Percentiles rank a stretch among this genome's conserved stretches.
Conservation (phyloP, 2,113 vertebrate species). For the Nyctibius bracteatus region DNA sequence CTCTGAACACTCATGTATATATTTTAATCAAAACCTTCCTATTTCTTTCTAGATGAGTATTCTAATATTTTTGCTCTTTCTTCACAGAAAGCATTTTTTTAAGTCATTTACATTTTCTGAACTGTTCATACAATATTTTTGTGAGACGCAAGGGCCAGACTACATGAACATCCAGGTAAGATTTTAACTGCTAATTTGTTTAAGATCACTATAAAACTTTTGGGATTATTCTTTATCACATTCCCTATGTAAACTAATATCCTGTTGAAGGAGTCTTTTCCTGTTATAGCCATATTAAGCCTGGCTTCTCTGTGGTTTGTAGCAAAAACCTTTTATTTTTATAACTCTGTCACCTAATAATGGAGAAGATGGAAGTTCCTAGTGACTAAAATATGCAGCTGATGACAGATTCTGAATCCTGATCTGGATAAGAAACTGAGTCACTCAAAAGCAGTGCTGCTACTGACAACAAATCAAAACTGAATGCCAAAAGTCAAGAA, state of each 20-base stretch:
- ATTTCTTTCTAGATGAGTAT: not conserved
- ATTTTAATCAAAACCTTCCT: not conserved
- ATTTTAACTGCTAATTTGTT: not conserved
- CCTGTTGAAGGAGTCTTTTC: not conserved
- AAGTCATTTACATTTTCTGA: not conserved
- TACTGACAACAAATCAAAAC: not conserved
- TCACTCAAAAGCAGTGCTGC: not conserved
- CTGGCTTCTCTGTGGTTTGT: not conserved
- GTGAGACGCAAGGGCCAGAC: not conserved
- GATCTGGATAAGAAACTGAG: not conserved
- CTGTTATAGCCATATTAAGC: not conserved
- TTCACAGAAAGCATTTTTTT: not conserved
- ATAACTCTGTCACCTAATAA: not conserved
- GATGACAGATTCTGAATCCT: not conserved
- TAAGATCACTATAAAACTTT: not conserved
- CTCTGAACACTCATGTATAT: not conserved
- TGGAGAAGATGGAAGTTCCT: not conserved
- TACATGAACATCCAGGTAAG: not conserved
- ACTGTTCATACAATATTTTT: not conserved
- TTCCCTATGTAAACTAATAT: not conserved
- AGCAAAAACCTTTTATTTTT: not conserved
- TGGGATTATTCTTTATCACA: not conserved
- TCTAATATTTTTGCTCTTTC: not conserved
- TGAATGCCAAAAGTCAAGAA: not conserved
- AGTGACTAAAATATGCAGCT: not conserved